Base-by-base conservation (phyloP, 2,888 invertebrate species). In the Nomada fucata region DNA sequence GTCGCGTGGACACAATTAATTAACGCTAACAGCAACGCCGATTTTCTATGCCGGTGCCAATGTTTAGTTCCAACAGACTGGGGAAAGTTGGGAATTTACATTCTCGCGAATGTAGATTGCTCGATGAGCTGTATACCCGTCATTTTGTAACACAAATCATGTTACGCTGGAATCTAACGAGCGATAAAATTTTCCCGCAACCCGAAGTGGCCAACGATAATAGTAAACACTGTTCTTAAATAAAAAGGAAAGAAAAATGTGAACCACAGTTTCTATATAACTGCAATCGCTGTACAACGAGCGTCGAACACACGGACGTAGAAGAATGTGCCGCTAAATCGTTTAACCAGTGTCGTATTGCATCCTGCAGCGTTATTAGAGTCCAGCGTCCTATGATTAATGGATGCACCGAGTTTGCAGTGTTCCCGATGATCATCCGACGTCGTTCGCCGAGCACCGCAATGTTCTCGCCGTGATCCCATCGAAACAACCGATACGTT, bases 1-100 rank as follows among this genome's bases (percentile, higher is more conserved):
- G 50, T 47, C 44, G 55, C 42, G 70, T 52, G 65, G 57, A 63
- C 50, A 74, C 84, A 82, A 86, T 86, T 84, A 82, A 82, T 82
- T 82, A 76, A n/a, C 69, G 59, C 69, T 79, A 79, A 86, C 79
- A 79, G 71, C 59, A 63, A 26, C 36, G 59, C n/a, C 68, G 67
- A 83, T 80, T 83, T 85, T 77, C 67, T 23, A 15, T n/a, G 42
- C 11, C 20, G 7, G 11, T 1, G 7, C 10, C 10, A 2, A 11
- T 57, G 2, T 23, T 2, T 44, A 4, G 55, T 55, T 55, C 10
- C 13, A 47, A 15, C 15, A 47, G 11, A 15, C 47, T 13, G 15
- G 15, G 15, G 47, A 47, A 47, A 13, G 47, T 47, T 47, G 13
- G 13, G 15, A 47, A 2, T 15, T 47, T 47, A 15, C 47, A 47